A percentile compares a stretch with the other conserved stretches of the same genome.
phyloP scores from a whole-genome alignment of 2,888 invertebrate genomes.

The Himalopsyche anomala region DNA sequence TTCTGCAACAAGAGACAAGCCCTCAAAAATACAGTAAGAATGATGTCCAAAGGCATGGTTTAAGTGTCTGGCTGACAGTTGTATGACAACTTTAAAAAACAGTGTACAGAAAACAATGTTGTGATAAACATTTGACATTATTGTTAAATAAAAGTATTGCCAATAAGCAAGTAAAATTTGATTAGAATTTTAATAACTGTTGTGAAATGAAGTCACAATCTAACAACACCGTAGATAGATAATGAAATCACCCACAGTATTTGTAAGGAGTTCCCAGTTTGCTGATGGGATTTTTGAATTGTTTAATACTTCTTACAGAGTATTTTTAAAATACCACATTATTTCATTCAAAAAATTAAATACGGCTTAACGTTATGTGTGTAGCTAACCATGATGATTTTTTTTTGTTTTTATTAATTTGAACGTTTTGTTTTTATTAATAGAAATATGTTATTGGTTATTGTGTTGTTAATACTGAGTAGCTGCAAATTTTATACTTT shows the following conservation, averaged over 20 bases:
- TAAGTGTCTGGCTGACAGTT: slow-evolving; percentile 73
- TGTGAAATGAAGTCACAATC: slow-evolving; percentile 16
- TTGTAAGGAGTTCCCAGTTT: neutral
- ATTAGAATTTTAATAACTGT: neutral
- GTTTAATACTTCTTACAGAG: too few species aligned
- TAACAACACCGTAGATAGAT: neutral
- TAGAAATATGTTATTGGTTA: neutral
- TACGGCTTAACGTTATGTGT: too few species aligned
- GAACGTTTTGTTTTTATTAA: too few species aligned
- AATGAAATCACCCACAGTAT: neutral
- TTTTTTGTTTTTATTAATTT: too few species aligned
- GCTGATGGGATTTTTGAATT: neutral
- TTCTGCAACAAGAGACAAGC: slow-evolving; percentile 99
- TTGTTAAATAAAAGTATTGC: slow-evolving; percentile 49
- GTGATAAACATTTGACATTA: slow-evolving; percentile 57
- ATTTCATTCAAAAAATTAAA: too few species aligned
- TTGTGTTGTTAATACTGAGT: slow-evolving; percentile 17
- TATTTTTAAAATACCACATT: too few species aligned
- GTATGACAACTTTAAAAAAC: slow-evolving; percentile 68
- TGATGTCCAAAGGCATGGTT: slow-evolving; percentile 93
- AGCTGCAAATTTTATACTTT: slow-evolving; percentile 34
- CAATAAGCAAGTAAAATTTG: slow-evolving; percentile 57
- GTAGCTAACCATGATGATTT: too few species aligned
- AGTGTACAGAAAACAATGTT: slow-evolving; percentile 64
- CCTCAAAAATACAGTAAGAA: slow-evolving; percentile 96